Base-by-base conservation (phyloP, 2,888 invertebrate genomes). In the Ariolimax columbianus region DNA sequence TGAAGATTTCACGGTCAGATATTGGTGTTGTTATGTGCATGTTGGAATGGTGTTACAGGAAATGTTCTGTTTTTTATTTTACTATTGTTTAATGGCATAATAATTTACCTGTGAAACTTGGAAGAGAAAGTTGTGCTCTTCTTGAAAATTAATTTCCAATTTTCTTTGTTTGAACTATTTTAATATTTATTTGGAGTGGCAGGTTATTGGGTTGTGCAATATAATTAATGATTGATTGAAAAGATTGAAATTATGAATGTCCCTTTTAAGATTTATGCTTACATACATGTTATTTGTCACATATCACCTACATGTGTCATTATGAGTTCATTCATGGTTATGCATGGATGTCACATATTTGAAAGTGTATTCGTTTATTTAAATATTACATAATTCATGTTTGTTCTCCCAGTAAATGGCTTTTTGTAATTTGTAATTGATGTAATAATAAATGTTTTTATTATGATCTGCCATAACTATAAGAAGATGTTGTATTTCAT, bases 151-250 rank as follows among this genome's bases (percentile, higher is more conserved):
- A 33, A 43, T 80, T 80, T 19, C 33, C 26, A 17, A 14, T 40
- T 78, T 38, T 78, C 23, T 63, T 63, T 11, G 23, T 0, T 78
- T 38, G 59, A 4, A 9, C 38, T 36, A 11, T 43, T 43, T 51
- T 73, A n/a, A n/a, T 51, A 75, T 82, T 82, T 73, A 73, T 51
- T 77, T 83, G 38, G 30, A 66, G 68, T 77, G 77, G 77, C 83
- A 83, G 6, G 77, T 63, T 75, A 17, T 36, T 83, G 83, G 83
- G 66, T 59, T 83, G 83, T 83, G 83, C 83, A 83, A 83, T 83
- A 83, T 77, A 68, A 63, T 26, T 36, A 38, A 82, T 47, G 40
- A 17, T 73, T 75, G 75, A n/a, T 82, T 75, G 43, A 75, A 30
- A 59, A 36, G 47, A 38, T 30, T 82, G 33, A 1, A 75, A 38